Evolutionary conservation across 2,888 invertebrate genomes (phyloP), one percentile per base, ranked within the genome.

Genomic region (Philereme vetulata): DNA sequence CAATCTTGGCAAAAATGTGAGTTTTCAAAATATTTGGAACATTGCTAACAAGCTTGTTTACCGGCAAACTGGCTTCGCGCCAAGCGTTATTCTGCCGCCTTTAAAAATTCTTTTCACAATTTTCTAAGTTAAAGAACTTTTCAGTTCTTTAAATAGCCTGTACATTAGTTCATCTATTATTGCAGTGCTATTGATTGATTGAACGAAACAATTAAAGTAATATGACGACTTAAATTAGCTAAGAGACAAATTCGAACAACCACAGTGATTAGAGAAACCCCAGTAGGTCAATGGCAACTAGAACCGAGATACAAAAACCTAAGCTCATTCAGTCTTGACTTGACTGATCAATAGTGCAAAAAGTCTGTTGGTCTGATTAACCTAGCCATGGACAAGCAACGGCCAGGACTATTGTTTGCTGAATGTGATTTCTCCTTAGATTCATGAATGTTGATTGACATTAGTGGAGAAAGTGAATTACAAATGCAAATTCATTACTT

Each of bases 261-360:
- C 82, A 83, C 75, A 72, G 71, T 70, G 74, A 87, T 87, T 82
- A 81, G 82, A 82, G 84, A 86, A 86, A 86, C 80, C 79, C 71
- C 61, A 76, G 71, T 80, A 72, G 85, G 85, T 85, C 88, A 88
- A 88, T 88, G 88, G 78, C 86, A 77, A 79, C 69, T 56, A 56
- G 62, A 72, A 73, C 71, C 63, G 59, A 65, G 52, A 11, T 56
- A 55, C 76, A 85, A 82, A 78, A 80, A 71, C 63, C 64, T 61
- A 68, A 75, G 72, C 64, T 72, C 72, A 79, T 74, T 81, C 75
- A 80, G 71, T 76, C 75, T 75, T 71, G 76, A 75, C 70, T 21
- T 71, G 69, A 68, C 21, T 21, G 72, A 77, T 76, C 70, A 69
- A 69, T 71, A 63, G 66, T 63, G 67, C 71, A 82, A 85, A 82